These are phyloP conservation scores for Cheirogaleus major DNA, from an alignment of 2,797 vertebrate species.

Conservation along the genomic window DNA sequence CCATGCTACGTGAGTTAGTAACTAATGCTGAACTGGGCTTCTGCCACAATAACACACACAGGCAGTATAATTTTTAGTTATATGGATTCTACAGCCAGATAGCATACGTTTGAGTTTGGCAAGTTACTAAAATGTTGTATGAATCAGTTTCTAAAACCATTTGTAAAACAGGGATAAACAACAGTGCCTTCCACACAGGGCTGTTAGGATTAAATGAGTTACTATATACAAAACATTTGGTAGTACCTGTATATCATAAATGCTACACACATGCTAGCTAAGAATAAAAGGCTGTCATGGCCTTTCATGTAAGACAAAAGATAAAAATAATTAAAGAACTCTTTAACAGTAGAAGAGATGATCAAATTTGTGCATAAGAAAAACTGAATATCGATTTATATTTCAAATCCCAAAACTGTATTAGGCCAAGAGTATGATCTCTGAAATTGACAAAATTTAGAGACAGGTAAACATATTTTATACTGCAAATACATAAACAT, in stretches of 20 bases:
- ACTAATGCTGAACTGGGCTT: background rate
- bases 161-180: background rate
- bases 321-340: background rate
- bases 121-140: background rate
- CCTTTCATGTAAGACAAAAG: background rate
- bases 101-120: background rate
- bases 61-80: background rate
- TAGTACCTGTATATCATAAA: background rate
- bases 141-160: background rate
- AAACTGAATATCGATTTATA: background rate
- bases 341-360: background rate
- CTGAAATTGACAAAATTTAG: background rate
- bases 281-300: background rate
- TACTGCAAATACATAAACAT: background rate
- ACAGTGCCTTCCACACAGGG: background rate
- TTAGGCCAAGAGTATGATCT: background rate
- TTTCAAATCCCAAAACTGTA: background rate
- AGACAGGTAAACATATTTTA: background rate
- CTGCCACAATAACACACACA: background rate
- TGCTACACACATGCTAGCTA: background rate
- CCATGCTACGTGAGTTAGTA: background rate
- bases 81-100: background rate
- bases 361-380: background rate
- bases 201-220: background rate
- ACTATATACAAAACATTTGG: background rate